Evolutionary conservation across 2,113 vertebrate genomes (phyloP).

Genomic region (Peromyscus polionotus): DNA sequence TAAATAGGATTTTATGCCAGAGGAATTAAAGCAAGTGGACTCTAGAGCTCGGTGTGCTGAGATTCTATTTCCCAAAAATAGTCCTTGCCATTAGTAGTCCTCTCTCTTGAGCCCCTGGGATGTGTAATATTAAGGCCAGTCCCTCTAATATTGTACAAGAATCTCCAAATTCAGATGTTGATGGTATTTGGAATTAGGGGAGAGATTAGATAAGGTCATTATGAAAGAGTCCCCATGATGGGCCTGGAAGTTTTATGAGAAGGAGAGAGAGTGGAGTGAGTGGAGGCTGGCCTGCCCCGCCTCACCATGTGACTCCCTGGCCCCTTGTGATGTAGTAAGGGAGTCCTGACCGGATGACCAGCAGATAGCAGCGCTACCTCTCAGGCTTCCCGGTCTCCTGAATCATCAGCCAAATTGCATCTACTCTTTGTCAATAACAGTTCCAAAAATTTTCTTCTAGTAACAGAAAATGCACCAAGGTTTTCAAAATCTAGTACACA

Average conservation of each 20-base stretch:
- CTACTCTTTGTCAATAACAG: not conserved
- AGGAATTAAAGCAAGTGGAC: too few relatives aligned
- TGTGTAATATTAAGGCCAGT: too few relatives aligned
- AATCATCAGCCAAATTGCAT: not conserved
- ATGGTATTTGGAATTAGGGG: not conserved
- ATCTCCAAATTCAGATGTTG: not conserved
- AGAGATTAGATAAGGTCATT: not conserved
- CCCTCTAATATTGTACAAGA: too few relatives aligned
- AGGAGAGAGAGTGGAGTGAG: not conserved
- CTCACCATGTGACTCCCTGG: not conserved
- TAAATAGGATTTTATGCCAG: too few relatives aligned
- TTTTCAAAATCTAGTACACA: not conserved
- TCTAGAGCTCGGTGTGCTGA: too few relatives aligned
- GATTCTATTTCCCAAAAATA: too few relatives aligned
- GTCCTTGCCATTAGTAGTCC: too few relatives aligned
- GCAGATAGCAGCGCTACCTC: not conserved
- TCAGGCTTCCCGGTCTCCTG: not conserved
- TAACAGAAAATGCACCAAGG: not conserved
- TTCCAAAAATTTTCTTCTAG: not conserved
- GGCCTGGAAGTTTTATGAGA: too few relatives aligned
- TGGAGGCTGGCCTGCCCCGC: not conserved
- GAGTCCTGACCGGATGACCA: not conserved
- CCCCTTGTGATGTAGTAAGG: not conserved
- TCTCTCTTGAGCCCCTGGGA: too few relatives aligned
- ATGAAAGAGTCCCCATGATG: too few relatives aligned